Conservation (phyloP, 1,140 invertebrate genomes). For the Tetraneura akinire region DNA sequence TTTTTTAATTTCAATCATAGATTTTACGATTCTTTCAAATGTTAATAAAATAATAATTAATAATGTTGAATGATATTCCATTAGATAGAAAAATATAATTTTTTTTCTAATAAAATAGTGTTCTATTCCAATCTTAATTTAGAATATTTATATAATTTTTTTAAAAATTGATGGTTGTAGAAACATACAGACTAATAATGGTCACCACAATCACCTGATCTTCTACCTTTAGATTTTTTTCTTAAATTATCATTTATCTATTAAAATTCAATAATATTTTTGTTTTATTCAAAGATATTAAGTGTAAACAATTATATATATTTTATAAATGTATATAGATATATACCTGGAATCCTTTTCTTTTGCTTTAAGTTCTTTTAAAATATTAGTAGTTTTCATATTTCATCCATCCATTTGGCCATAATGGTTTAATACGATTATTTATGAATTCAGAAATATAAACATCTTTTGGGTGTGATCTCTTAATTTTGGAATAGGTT, state of each 20-base stretch:
- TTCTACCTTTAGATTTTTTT: too few relatives aligned
- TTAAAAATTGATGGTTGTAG: too few relatives aligned
- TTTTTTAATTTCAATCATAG: too few relatives aligned
- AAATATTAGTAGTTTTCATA: conserved; percentile 58
- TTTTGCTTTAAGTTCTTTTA: conserved; percentile 51
- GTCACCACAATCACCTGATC: too few relatives aligned
- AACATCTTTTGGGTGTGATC: conserved; percentile 61
- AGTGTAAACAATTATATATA: not conserved
- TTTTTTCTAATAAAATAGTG: too few relatives aligned
- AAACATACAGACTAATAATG: too few relatives aligned
- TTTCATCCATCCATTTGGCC: conserved; percentile 65
- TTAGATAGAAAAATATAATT: too few relatives aligned
- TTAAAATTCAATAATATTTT: not conserved
- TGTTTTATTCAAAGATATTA: not conserved
- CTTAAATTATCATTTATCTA: not conserved
- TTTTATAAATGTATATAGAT: not conserved
- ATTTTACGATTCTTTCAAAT: too few relatives aligned
- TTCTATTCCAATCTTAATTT: too few relatives aligned
- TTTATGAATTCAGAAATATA: conserved; percentile 62
- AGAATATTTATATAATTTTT: too few relatives aligned
- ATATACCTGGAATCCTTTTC: conserved; percentile 36
- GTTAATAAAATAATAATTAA: too few relatives aligned
- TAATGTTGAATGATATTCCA: too few relatives aligned
- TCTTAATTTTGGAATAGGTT: conserved; percentile 56
- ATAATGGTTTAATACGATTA: conserved; percentile 60